phyloP scores from a whole-genome alignment of 2,113 vertebrate species.

The Speoplatyrhinus poulsoni region DNA sequence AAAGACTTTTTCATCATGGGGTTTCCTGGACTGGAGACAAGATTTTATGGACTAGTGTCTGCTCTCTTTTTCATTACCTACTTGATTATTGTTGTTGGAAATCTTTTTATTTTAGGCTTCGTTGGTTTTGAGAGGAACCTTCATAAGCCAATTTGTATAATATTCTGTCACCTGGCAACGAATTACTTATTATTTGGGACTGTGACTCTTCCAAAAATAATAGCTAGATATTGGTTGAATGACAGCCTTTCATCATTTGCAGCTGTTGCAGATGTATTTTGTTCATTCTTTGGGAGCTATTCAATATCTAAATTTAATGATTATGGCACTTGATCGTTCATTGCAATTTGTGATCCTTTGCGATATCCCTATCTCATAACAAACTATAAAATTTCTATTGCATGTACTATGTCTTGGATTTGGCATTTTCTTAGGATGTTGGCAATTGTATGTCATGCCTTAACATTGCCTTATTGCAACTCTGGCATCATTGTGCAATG shows the following conservation, averaged over 20 bases:
- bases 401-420: constrained; percentile 60
- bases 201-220: constrained; percentile 41
- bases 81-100: constrained; percentile 28
- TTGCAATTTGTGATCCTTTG: constrained; percentile 64
- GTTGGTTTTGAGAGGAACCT: constrained; percentile 50
- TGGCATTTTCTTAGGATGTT: constrained; percentile 38
- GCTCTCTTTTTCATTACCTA: constrained; percentile 24
- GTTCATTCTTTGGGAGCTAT: constrained; percentile 65
- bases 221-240: constrained; percentile 29
- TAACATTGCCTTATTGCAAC: constrained; percentile 58
- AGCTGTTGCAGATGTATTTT: constrained; percentile 70
- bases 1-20: constrained; percentile 29
- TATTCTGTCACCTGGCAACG: constrained; percentile 73
- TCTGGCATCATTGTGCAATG: constrained; percentile 66
- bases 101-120: constrained; percentile 36
- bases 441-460: not conserved
- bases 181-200: constrained; percentile 68
- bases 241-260: constrained; percentile 22
- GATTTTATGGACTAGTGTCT: constrained; percentile 20
- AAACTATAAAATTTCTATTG: constrained; percentile 45
- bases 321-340: constrained; percentile 70
- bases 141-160: constrained; percentile 70
- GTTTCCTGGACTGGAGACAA: constrained; percentile 36
- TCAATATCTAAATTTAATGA: constrained; percentile 61
- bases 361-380: constrained; percentile 59